Evolutionary conservation across 2,113 vertebrate species (phyloP), one percentile per base, ranked within the genome.

Genomic region (Archilochus colubris): DNA sequence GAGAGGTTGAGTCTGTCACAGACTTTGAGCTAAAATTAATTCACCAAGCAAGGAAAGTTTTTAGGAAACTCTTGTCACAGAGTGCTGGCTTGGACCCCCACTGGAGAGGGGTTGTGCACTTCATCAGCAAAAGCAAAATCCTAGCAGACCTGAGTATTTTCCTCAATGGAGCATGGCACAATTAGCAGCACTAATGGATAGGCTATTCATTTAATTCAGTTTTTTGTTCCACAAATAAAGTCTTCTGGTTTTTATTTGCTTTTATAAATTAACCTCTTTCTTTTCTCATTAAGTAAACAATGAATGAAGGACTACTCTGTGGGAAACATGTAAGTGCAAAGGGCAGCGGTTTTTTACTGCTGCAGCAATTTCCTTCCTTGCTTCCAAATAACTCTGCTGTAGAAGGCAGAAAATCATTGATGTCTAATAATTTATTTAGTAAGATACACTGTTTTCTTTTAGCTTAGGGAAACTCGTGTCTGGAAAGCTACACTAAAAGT

Each of bases 391-490:
- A 91, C 79, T 96, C 88, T 64, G 81, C 79, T 95, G 58, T 40
- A 43, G 73, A 86, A 83, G 82, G 92, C 96, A 97, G 97, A 97
- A 97, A 97, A 96, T 96, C 96, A 89, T 94, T 97, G 92, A 92
- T 4, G 5, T 88, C 95, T 96, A 93, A 96, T 94, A 61, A 91
- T 96, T 95, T 95, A 96, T 97, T 97, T 93, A 97, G 92, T 87
- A 93, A 96, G 93, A 82, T 73, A 83, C 51, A 88, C 85, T 76
- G 92, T 93, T 92, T 95, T 93, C 89, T 90, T 92, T 92, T 72
- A 91, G 93, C 85, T 90, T 91, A 95, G 72, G 79, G 87, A 86
- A 96, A 96, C 95, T 87, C 86, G 75, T 63, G 92, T 86, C 92
- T 95, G 76, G 89, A 97, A 97, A 94, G 82, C 87, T 57, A 63